Percentiles rank a stretch among this genome's conserved stretches.
Conservation (phyloP, 2,888 invertebrate genomes). For the Carterocephalus palaemon region DNA sequence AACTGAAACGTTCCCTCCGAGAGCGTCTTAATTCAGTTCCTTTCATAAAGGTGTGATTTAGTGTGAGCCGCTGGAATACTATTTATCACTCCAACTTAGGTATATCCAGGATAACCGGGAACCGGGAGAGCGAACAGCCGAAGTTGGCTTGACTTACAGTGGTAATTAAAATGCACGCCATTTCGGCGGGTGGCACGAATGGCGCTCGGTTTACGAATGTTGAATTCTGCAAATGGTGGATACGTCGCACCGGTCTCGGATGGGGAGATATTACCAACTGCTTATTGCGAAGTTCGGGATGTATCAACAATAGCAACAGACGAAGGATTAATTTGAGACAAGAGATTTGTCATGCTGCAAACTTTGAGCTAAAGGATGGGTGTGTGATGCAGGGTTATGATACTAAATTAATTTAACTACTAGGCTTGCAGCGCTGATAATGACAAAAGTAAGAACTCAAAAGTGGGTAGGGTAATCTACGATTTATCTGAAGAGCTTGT, state of each 20-base stretch:
- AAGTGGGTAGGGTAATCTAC: too few species aligned
- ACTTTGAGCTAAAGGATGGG: too few species aligned
- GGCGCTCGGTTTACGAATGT: constrained; percentile 14
- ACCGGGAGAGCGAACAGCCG: constrained; percentile 29
- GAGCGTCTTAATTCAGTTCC: constrained; percentile 36
- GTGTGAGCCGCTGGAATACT: constrained; percentile 32
- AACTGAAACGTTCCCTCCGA: constrained; percentile 20
- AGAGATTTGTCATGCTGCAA: too few species aligned
- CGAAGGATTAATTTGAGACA: neutral
- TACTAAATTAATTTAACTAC: too few species aligned
- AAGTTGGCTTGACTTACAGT: constrained; percentile 36
- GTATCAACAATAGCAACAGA: neutral
- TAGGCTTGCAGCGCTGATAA: too few species aligned
- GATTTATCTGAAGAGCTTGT: too few species aligned
- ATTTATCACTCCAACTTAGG: constrained; percentile 36
- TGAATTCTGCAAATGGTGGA: constrained; percentile 15
- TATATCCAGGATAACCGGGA: constrained; percentile 24
- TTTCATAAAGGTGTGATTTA: constrained; percentile 41
- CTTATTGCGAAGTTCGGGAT: constrained; percentile 4
- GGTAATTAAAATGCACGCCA: constrained; percentile 39
- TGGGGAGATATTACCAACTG: constrained; percentile 12
- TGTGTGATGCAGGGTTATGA: too few species aligned
- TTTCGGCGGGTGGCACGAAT: constrained; percentile 26
- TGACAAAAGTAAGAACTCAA: too few species aligned
- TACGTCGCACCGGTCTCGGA: constrained; percentile 16